Base-by-base conservation (phyloP, 2,888 invertebrate species). In the Strigamia crassipes region DNA sequence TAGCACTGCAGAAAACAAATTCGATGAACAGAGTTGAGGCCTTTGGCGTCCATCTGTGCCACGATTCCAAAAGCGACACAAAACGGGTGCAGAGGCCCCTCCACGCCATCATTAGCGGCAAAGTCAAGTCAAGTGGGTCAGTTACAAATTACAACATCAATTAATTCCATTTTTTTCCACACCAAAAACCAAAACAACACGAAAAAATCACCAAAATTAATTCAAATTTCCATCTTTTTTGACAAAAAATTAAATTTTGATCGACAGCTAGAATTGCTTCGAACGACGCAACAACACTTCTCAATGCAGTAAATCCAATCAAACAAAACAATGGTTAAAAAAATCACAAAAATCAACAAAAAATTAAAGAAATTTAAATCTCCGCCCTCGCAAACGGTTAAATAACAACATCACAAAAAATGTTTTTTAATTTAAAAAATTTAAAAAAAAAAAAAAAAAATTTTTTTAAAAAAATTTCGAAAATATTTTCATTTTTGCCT, bases 1-100 rank as follows among this genome's bases (percentile, higher is more conserved):
- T 92, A 88, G 94, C 96, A 89, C 96, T 97, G 94, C 90, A 92
- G 92, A 91, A 87, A 91, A 90, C 89, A 90, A 89, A 78, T 78
- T 42, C 41, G 79, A 78, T 42, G 41, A 41, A 42, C 79, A 38
- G 18, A 42, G 42, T 78, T 15, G 38, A 78, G 79, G 38, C 21
- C 79, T 41, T 42, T 18, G 5, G 42, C 18, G 10, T 42, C 41
- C 79, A 78, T 78, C 79, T 78, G 79, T 78, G 42, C 38, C 41
- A 78, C 79, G 38, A 38, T 38, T 42, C 21, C 38, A 77, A 77
- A 77, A 77, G 77, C 51, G 31, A 73, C 73, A 73, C 73, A 73
- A 73, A 73, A 73, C 73, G 73, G 73, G 73, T 73, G 73, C 73
- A 73, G 73, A 73, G 73, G 73, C 73, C 73, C 73, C 73, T 73